Conservation (phyloP, 2,797 vertebrate genomes). For the Epinephelus malabaricus region DNA sequence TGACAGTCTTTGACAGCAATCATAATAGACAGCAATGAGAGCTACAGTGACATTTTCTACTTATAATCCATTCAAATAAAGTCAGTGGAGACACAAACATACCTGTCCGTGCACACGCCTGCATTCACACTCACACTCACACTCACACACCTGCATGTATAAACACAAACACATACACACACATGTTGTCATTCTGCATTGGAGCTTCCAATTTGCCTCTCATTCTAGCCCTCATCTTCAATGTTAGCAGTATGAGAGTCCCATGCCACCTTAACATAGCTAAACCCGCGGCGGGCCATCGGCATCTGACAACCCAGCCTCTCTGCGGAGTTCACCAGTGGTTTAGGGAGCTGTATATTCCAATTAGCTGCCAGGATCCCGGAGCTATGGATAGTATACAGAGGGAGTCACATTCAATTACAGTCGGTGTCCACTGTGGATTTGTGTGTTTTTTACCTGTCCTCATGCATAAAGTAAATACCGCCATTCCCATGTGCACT, state of each 20-base stretch:
- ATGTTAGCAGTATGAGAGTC: conserved; percentile 65
- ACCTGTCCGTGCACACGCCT: conserved; percentile 20
- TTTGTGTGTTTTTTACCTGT: conserved; percentile 82
- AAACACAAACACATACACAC: conserved; percentile 24
- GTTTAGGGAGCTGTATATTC: conserved; percentile 83
- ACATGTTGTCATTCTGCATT: conserved; percentile 56
- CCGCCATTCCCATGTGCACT: conserved; percentile 60
- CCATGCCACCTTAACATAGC: conserved; percentile 69
- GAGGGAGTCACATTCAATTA: conserved; percentile 85
- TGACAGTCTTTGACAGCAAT: conserved; percentile 56
- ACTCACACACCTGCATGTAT: not conserved
- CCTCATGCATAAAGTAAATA: conserved; percentile 80
- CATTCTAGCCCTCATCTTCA: conserved; percentile 72
- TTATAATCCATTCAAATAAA: conserved; percentile 46
- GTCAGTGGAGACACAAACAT: conserved; percentile 28
- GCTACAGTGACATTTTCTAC: conserved; percentile 33
- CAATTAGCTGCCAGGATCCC: conserved; percentile 81
- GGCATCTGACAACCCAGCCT: conserved; percentile 72
- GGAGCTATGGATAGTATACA: conserved; percentile 79
- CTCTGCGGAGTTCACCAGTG: conserved; percentile 72
- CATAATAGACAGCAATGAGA: conserved; percentile 47
- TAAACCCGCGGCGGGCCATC: conserved; percentile 60
- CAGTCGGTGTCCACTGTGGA: conserved; percentile 75
- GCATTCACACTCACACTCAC: conserved; percentile 32
- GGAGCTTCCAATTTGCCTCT: conserved; percentile 65